Conservation (phyloP, 2,113 vertebrate species). For the Pelusios castaneus region DNA sequence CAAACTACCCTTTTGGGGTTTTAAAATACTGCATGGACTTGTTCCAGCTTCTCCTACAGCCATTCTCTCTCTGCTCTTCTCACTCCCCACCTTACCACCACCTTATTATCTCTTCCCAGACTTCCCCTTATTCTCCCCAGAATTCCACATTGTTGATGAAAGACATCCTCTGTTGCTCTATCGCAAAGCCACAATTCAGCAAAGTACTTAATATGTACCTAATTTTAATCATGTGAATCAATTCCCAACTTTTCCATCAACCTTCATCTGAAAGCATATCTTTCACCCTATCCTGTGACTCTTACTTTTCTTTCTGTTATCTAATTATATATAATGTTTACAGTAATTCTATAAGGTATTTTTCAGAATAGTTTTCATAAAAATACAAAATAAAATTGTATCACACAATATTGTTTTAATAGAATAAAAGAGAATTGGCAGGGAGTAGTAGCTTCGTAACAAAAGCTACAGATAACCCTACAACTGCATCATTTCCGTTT, state of each 20-base stretch:
- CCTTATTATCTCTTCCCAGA: neutral
- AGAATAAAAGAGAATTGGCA: neutral
- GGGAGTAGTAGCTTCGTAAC: neutral
- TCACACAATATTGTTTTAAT: neutral
- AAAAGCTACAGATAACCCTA: constrained; percentile 3
- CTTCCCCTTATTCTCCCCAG: neutral
- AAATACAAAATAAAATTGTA: neutral
- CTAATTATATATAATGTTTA: neutral
- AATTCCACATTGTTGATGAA: neutral
- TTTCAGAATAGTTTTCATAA: neutral
- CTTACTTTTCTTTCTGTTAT: neutral
- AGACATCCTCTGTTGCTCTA: neutral
- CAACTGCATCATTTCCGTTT: constrained; percentile 18
- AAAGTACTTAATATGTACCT: neutral
- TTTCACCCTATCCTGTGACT: neutral
- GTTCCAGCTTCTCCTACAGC: neutral
- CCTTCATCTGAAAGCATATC: neutral
- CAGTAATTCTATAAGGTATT: neutral
- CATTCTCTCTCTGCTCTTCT: neutral
- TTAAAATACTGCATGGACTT: neutral
- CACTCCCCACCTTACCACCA: neutral
- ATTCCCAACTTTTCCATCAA: neutral
- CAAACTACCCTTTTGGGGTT: neutral
- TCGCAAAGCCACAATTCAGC: neutral
- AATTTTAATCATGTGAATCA: neutral